phyloP scores from a whole-genome alignment of 1,140 invertebrate genomes.

The Bombus superbus region DNA sequence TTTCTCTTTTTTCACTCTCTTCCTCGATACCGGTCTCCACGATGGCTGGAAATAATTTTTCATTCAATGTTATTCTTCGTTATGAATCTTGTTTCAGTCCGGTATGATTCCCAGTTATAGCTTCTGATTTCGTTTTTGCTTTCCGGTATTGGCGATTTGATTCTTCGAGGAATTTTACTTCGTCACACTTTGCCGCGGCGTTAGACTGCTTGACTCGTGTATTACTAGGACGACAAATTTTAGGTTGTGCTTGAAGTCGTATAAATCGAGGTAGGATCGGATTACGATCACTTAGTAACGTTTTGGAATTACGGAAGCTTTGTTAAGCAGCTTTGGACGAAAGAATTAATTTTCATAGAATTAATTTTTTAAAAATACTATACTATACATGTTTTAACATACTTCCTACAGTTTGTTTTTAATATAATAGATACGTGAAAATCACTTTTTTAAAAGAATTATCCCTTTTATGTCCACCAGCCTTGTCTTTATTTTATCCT shows the following conservation, averaged over 20 bases:
- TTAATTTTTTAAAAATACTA: too few species aligned
- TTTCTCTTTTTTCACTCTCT: not conserved
- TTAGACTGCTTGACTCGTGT: not conserved
- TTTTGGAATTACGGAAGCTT: not conserved
- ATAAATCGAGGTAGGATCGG: too few species aligned
- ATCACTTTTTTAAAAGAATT: too few species aligned
- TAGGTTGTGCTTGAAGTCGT: not conserved
- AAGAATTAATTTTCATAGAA: too few species aligned
- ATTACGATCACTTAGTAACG: not conserved
- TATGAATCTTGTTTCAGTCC: not conserved
- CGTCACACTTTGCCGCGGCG: not conserved
- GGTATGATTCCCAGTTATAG: not conserved
- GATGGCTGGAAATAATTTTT: not conserved
- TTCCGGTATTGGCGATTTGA: not conserved
- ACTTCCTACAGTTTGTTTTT: too few species aligned
- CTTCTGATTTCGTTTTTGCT: not conserved
- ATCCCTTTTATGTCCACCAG: too few species aligned
- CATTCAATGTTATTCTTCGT: not conserved
- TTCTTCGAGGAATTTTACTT: not conserved
- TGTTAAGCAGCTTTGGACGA: not conserved
- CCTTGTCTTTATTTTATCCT: too few species aligned
- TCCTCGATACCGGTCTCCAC: too few species aligned
- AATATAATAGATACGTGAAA: too few species aligned
- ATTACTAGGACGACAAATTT: not conserved
- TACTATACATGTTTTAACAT: too few species aligned